Percentiles rank a stretch among this genome's conserved stretches.
phyloP scores from a whole-genome alignment of 2,888 invertebrate genomes.

The Meandrusa payeni region DNA sequence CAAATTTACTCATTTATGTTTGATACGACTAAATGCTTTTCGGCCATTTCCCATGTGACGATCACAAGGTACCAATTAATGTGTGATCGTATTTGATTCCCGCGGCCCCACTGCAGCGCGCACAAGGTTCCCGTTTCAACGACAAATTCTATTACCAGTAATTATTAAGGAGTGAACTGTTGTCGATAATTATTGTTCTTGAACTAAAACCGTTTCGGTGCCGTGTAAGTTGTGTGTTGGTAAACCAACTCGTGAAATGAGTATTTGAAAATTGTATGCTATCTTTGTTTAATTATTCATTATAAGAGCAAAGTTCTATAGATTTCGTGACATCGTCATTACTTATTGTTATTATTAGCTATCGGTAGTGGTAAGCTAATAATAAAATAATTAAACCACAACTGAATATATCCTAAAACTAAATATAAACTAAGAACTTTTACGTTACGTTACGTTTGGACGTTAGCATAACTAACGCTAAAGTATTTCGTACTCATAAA shows the following conservation, averaged over 20 bases:
- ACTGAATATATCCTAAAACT: too few species aligned
- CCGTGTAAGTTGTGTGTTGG: conserved; percentile 31
- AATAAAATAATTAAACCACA: too few species aligned
- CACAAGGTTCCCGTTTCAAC: conserved; percentile 35
- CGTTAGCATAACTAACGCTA: too few species aligned
- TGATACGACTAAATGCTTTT: conserved; percentile 71
- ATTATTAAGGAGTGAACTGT: conserved; percentile 69
- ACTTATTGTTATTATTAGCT: too few species aligned
- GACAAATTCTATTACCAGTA: conserved; percentile 36
- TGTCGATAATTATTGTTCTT: conserved; percentile 66
- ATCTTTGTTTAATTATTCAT: conserved; percentile 12
- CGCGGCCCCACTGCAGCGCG: conserved; percentile 31
- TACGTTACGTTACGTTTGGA: too few species aligned
- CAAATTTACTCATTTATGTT: conserved; percentile 68
- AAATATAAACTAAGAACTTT: too few species aligned
- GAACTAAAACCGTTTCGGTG: conserved; percentile 34
- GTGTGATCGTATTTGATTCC: conserved; percentile 25
- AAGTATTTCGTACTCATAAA: too few species aligned
- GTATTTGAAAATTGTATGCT: conserved; percentile 38
- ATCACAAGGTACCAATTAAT: conserved; percentile 55
- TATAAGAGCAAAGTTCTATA: too few species aligned
- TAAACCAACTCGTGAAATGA: conserved; percentile 34
- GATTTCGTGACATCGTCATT: too few species aligned
- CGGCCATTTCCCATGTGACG: conserved; percentile 64
- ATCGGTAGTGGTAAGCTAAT: too few species aligned